These are phyloP conservation scores for Cynodonichthys magdalenae DNA, from an alignment of 2,797 vertebrate genomes.

Conservation along the genomic window DNA sequence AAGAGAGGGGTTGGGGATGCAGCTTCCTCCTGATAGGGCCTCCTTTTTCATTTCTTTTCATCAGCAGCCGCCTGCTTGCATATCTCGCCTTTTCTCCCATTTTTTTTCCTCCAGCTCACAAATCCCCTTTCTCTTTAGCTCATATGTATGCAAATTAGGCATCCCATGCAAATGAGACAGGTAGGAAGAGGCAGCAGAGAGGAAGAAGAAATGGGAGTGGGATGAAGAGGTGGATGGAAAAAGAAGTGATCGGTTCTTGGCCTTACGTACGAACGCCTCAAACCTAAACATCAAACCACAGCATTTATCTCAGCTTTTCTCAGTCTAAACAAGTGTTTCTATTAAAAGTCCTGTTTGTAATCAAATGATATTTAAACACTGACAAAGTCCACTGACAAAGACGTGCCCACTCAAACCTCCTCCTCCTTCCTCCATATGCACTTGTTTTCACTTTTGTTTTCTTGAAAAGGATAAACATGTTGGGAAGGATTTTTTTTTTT, in stretches of 20 bases:
- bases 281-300: not conserved
- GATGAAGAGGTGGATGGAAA: constrained; percentile 38
- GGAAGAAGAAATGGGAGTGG: constrained; percentile 40
- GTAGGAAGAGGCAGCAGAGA: constrained; percentile 60
- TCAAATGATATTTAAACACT: not conserved
- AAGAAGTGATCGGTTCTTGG: constrained; percentile 49
- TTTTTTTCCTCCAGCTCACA: constrained; percentile 44
- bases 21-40: constrained; percentile 60
- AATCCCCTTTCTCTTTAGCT: constrained; percentile 80
- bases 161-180: constrained; percentile 79
- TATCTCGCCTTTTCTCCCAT: constrained; percentile 43
- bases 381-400: constrained; percentile 30
- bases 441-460: constrained; percentile 64
- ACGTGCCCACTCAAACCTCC: constrained; percentile 19
- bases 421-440: constrained; percentile 51
- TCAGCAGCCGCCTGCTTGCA: constrained; percentile 65
- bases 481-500: constrained; percentile 51
- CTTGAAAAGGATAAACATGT: constrained; percentile 67
- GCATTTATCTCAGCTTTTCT: not conserved
- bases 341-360: constrained; percentile 16
- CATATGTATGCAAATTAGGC: constrained; percentile 86
- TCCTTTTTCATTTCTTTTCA: constrained; percentile 76
- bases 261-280: not conserved
- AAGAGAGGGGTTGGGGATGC: constrained; percentile 41
- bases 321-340: not conserved